Evolutionary conservation across 2,888 invertebrate species (phyloP), one percentile per base, ranked within the genome.

Genomic region (Drosophila paramelanica): DNA sequence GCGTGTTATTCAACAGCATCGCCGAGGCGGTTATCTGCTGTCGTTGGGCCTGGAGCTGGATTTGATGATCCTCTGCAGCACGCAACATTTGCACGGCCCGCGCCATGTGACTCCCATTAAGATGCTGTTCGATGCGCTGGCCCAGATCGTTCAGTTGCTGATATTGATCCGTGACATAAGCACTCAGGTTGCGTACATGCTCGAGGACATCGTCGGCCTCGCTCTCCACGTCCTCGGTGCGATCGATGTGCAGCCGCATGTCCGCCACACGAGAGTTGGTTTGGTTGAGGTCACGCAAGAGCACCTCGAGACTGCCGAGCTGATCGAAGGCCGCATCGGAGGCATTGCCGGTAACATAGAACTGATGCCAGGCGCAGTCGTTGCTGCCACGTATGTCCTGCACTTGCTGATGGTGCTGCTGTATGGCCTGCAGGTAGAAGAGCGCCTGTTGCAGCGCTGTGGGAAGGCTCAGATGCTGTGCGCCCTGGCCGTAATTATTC

Each of bases 381-480:
- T 87, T 89, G 2, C 81, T 73, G 23, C 78, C 77, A n/a, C 92
- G 84, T 52, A 90, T 90, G 57, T 90, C 81, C 60, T 92, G 86
- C 3, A 92, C 89, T 2, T 89, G 70, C 11, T 86, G 76, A 10
- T 90, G 83, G 55, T 92, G 91, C 31, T 86, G 88, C 46, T 93
- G 92, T 46, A 95, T 93, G 31, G 93, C 90, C 25, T 93, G 92
- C 25, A 94, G 90, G 60, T 93, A 92, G 70, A 90, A 91, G 11
- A 90, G 91, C 0, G 94, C 94, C 79, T 93, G 93, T 51, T 93
- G 92, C 5, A 94, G 77, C 0, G 94, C 94, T 13, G 93, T 93
- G 33, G 94, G 93, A 2, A 94, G 86, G 67, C 93, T 93, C n/a
- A 94, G 82, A 67, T 94, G 94, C 46, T 93, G 93, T 33, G 93